Evolutionary conservation across 2,888 invertebrate species (phyloP), one percentile per base, ranked within the genome.

Genomic region (Oxycera nigricornis): DNA sequence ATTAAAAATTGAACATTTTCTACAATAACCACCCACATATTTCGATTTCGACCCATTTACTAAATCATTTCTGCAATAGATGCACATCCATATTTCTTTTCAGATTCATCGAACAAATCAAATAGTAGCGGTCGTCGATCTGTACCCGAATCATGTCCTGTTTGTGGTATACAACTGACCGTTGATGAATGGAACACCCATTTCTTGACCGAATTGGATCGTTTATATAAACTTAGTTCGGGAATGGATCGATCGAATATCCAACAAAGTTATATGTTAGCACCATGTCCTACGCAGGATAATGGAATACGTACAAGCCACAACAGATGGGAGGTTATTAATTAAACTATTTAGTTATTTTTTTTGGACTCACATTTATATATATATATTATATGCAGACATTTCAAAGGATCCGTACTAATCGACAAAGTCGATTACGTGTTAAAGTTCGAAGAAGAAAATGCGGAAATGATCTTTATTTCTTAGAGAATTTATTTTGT

Each of bases 381-480:
- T 1, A 24, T 55, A 55, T 26, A n/a, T 2, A 55, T 28, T 17
- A 26, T 22, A 20, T n/a, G 4, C 67, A 85, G 84, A 91, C 91
- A 55, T 92, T 91, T 82, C 89, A 91, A 82, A 86, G 91, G 79
- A 90, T 92, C 79, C 89, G 90, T 80, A 89, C 89, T 73, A 92
- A 92, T 82, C 87, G 92, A 78, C 91, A 91, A 80, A 89, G 90
- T 77, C 86, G 92, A 70, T 83, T 92, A 59, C 84, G 91, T 78
- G 86, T 90, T 77, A 91, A 91, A 83, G 89, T 90, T 75, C 88
- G 90, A 77, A 91, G 91, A 83, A 87, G 90, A 75, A 89, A 91
- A 81, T 87, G 88, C 59, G 90, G 90, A 77, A 90, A 89, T 78
- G 88, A 88, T 39, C 81, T 84, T 79, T 85, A 83, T 78, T 84